phyloP scores from a whole-genome alignment of 37 sponge, comb jelly and placozoan genomes.

The Hexactinellida sp. region DNA sequence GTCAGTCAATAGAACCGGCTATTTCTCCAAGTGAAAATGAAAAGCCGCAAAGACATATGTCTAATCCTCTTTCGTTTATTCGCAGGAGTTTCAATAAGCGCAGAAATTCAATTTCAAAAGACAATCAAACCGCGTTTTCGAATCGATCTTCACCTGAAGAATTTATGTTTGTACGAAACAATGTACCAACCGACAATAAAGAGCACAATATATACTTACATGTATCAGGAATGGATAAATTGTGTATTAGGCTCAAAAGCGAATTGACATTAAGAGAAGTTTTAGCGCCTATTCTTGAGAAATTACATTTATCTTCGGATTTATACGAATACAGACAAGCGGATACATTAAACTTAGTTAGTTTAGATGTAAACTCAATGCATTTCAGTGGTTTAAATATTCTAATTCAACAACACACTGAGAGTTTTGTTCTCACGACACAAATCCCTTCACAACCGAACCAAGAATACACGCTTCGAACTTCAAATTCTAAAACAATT shows the following conservation, averaged over 20 bases:
- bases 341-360: background rate
- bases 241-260: background rate
- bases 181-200: background rate
- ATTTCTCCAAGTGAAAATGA: background rate
- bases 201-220: background rate
- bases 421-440: background rate
- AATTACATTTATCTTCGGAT: background rate
- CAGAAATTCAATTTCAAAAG: background rate
- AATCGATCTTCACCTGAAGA: background rate
- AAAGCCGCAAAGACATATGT: background rate
- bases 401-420: background rate
- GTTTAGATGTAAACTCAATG: background rate
- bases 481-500: background rate
- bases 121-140: background rate
- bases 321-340: slow-evolving; percentile 7
- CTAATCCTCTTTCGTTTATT: background rate
- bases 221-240: background rate
- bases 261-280: background rate
- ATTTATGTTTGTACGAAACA: background rate
- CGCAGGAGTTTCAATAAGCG: background rate
- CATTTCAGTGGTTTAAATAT: background rate
- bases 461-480: background rate
- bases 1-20: background rate
- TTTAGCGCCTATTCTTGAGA: background rate
- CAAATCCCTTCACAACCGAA: background rate